Evolutionary conservation across 2,888 invertebrate species (phyloP), one percentile per base, ranked within the genome.

Genomic region (Operophtera brumata): DNA sequence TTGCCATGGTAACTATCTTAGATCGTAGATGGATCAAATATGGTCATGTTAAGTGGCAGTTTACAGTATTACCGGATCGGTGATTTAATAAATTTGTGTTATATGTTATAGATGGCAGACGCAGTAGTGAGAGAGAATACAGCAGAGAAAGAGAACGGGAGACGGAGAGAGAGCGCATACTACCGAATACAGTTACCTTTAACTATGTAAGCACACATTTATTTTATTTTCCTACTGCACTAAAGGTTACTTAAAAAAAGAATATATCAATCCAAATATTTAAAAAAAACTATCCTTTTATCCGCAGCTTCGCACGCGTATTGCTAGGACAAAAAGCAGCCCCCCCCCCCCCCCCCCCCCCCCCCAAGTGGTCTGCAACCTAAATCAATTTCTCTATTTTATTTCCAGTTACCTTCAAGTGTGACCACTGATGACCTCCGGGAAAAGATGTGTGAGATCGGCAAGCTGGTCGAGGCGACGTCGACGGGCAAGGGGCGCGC

Each of bases 391-490:
- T 4, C 2, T 4, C 20, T 20, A 26, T 41, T 6, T 32, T 26
- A 6, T 30, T 55, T 44, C 6, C 51, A 56, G 56, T 20, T 56
- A 20, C 56, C 56, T 3, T 20, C 28, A 2, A 47, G 40, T 7
- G 56, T 56, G 9, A 32, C 10, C 1, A 4, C 32, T 1, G 30
- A 40, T 0, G 51, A 56, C 13, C 44, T 56, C 7, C 11, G 6
- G 10, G 51, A 51, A 0, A 51, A 56, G 30, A 56, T 56, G 56
- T 2, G 14, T 0, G 56, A 56, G 26, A 20, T 55, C n/a, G 55
- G 55, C 2, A 32, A 34, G 11, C 8, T 56, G 6, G 1, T 43
- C 6, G 34, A 39, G 0, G 47, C 30, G 11, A 25, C 8, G 14
- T 39, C 4, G 26, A 25, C 12, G 10, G 28, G 51, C n/a, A 44